Evolutionary conservation across 2,113 vertebrate genomes (phyloP).

Genomic region (Cisticola juncidis): DNA sequence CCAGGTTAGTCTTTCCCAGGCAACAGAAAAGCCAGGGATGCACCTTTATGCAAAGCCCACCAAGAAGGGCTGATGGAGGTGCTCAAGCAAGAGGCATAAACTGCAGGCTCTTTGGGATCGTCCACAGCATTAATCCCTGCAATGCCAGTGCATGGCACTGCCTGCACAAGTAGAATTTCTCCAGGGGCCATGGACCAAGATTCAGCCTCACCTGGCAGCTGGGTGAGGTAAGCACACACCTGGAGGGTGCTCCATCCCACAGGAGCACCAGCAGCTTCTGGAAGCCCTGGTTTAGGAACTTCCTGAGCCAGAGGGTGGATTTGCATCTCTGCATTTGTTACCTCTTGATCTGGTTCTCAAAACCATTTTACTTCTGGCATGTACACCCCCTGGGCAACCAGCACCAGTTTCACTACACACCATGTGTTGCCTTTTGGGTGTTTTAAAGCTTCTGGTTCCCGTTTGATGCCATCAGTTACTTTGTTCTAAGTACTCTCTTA

Average conservation of each 20-base stretch:
- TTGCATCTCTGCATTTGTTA: slow-evolving; percentile 37
- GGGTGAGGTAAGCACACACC: neutral
- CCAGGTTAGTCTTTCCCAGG: neutral
- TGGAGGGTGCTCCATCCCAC: neutral
- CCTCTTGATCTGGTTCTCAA: slow-evolving; percentile 36
- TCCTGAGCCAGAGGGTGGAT: slow-evolving; percentile 26
- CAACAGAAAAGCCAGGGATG: neutral
- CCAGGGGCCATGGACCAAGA: neutral
- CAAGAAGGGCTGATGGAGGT: neutral
- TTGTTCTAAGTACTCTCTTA: neutral
- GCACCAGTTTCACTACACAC: neutral
- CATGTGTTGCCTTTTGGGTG: neutral
- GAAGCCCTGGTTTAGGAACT: slow-evolving; percentile 47
- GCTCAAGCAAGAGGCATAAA: neutral
- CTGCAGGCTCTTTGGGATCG: neutral
- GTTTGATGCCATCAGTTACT: neutral
- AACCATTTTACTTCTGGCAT: slow-evolving; percentile 4
- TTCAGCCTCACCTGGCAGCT: neutral
- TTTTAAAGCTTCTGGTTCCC: neutral
- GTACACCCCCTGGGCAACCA: neutral
- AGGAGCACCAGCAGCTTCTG: neutral
- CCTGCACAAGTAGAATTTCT: neutral
- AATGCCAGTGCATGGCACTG: neutral
- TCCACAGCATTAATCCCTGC: rapidly evolving
- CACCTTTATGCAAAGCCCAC: neutral